A percentile compares a stretch with the other conserved stretches of the same genome.
These are phyloP conservation scores for Sardinella longiceps DNA, from an alignment of 2,797 vertebrate genomes.

Conservation along the genomic window DNA sequence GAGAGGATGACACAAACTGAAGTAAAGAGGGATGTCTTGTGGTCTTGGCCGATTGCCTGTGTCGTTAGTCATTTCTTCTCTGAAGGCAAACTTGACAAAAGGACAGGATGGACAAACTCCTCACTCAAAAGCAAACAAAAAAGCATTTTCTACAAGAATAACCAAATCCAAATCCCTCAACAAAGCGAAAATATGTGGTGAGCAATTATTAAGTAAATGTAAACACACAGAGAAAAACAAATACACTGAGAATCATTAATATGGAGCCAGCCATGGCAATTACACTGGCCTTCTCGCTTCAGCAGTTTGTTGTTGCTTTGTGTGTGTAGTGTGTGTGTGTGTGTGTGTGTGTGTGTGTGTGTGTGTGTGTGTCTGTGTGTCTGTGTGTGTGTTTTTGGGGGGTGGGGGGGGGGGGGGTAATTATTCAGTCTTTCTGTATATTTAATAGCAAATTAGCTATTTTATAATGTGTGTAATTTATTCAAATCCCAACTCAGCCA, in stretches of 20 bases:
- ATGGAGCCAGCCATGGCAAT: background rate
- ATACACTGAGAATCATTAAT: background rate
- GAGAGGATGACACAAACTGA: background rate
- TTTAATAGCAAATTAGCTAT: conserved; percentile 17
- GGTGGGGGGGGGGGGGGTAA: background rate
- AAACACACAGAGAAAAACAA: conserved; percentile 20
- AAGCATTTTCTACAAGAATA: background rate
- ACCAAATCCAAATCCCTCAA: background rate
- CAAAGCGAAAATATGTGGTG: background rate
- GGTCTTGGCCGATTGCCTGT: background rate
- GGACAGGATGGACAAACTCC: background rate
- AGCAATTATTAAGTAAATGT: background rate
- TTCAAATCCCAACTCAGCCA: conserved; percentile 10
- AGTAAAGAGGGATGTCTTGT: background rate
- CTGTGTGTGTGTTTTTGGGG: too few species aligned
- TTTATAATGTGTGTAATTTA: conserved; percentile 11
- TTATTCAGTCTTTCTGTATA: conserved; percentile 6
- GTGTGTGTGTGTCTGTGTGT: background rate
- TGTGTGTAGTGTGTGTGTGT: too few species aligned
- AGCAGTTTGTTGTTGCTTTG: background rate
- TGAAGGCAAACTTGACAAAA: background rate
- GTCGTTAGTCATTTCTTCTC: background rate
- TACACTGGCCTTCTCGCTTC: conserved; percentile 4
- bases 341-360: background rate
- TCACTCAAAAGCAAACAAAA: background rate